Evolutionary conservation across 1,140 invertebrate genomes (phyloP), one percentile per base, ranked within the genome.

Genomic region (Batillaria attramentaria): DNA sequence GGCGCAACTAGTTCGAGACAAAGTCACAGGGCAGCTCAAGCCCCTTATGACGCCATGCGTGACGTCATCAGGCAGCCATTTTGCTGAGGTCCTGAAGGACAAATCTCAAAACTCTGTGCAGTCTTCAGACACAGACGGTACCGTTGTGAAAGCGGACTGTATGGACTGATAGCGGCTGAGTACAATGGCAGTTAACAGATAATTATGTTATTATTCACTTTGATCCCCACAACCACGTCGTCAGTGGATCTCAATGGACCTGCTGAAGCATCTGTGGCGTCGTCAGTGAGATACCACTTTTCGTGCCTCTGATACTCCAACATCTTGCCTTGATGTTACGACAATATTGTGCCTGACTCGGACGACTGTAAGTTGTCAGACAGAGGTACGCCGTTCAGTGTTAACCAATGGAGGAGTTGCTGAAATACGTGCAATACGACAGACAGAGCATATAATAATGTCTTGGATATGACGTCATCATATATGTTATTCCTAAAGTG

Each of bases 1-100:
- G 2, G 80, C 86, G 2, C 85, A 86, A 60, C 66, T 87, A 16
- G 86, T 84, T 2, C 78, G 83, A 72, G 86, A 87, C 80, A 87
- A 87, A 76, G 86, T 87, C n/a, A 87, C 86, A 8, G 86, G 86
- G 24, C 84, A 86, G 60, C 78, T 87, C 39, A 86, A 87, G 74
- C 86, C 86, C 3, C 46, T 84, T 92, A 83, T 83, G 81, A 83
- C 81, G 20, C 79, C 79, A 62, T 80, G 79, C 66, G 81, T 83
- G 65, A 80, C 81, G 70, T 83, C 81, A 37, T 80, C 81, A 13
- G 81, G 79, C 20, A 76, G 70, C 31, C 76, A 73, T 3, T 82
- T 79, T 37, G 72, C 78, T 35, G 81, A 82, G 41, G 62, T 75
- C 37, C 33, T 82, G 42, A 82, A 82, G 69, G 81, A 82, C 78